A percentile compares a stretch with the other conserved stretches of the same genome.
These are phyloP conservation scores for Drosophila punjabiensis DNA, from an alignment of 1,140 invertebrate genomes.

Conservation along the genomic window DNA sequence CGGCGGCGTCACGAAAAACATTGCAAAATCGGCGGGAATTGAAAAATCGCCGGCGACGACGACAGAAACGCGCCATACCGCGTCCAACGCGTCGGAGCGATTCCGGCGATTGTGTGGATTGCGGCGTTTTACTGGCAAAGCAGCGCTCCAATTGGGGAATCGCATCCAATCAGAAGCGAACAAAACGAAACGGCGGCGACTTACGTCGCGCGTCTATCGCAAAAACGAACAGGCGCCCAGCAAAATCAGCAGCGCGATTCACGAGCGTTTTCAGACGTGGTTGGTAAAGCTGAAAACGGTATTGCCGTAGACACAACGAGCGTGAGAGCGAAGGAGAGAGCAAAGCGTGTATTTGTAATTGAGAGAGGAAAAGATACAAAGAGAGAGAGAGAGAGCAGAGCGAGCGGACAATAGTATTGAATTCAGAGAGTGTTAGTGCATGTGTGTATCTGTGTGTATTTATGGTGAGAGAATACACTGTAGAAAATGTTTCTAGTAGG, in stretches of 20 bases:
- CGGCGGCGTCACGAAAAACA: slow-evolving; percentile 64
- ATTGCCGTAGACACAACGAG: slow-evolving; percentile 1
- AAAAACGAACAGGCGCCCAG: slow-evolving; percentile 83
- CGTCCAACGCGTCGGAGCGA: slow-evolving; percentile 20
- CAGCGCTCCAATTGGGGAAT: slow-evolving; percentile 23
- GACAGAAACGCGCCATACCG: slow-evolving; percentile 69
- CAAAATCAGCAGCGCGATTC: slow-evolving; percentile 21
- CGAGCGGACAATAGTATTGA: slow-evolving; percentile 1
- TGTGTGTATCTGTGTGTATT: slow-evolving; percentile 3
- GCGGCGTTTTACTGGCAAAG: slow-evolving; percentile 55
- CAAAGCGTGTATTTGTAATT: neutral
- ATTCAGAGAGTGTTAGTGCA: neutral
- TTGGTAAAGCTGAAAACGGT: slow-evolving; percentile 41
- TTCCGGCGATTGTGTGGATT: slow-evolving; percentile 30
- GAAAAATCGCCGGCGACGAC: slow-evolving; percentile 78
- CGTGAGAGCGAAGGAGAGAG: neutral
- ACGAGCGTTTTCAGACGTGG: slow-evolving; percentile 17
- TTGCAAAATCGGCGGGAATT: slow-evolving; percentile 80
- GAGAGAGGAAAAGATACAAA: neutral
- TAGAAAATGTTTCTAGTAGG: neutral
- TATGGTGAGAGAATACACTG: neutral
- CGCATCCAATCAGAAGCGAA: slow-evolving; percentile 60
- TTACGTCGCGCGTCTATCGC: slow-evolving; percentile 85
- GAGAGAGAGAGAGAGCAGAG: neutral
- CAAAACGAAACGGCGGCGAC: slow-evolving; percentile 75